These are phyloP conservation scores for Lateolabrax maculatus DNA, from an alignment of 2,797 vertebrate species.

Conservation along the genomic window DNA sequence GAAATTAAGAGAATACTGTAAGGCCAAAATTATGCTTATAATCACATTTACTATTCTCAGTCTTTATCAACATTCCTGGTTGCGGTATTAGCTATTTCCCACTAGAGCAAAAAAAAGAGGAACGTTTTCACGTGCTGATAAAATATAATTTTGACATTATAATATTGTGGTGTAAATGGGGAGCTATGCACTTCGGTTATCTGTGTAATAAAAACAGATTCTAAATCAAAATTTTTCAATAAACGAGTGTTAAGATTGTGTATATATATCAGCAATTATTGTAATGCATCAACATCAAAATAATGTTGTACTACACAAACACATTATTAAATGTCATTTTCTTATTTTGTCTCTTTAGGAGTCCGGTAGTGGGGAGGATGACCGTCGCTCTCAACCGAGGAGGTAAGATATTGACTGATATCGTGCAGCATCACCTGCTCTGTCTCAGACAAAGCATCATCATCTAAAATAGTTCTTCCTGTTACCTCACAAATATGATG, in stretches of 20 bases:
- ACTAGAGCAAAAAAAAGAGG: background rate
- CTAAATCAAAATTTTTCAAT: background rate
- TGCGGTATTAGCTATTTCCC: background rate
- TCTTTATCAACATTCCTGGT: background rate
- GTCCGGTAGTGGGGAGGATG: slow-evolving; percentile 98
- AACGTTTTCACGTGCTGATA: too few species aligned
- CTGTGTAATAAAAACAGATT: background rate
- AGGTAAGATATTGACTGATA: slow-evolving; percentile 87
- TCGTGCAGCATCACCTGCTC: background rate
- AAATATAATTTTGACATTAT: background rate
- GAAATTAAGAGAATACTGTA: background rate
- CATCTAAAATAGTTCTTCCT: background rate
- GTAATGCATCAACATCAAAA: background rate
- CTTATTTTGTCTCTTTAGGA: slow-evolving; percentile 85
- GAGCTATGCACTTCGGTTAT: too few species aligned
- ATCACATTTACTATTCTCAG: background rate
- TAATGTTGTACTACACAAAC: background rate
- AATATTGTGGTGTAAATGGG: background rate
- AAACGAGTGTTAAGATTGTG: background rate
- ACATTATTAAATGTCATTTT: slow-evolving; percentile 2
- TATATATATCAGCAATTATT: background rate
- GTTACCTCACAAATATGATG: background rate
- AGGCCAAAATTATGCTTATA: background rate
- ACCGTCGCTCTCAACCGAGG: slow-evolving; percentile 95
- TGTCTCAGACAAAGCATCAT: slow-evolving; percentile 21